These are phyloP conservation scores for Molossus alvarezi DNA, from an alignment of 2,797 vertebrate species.

Conservation along the genomic window DNA sequence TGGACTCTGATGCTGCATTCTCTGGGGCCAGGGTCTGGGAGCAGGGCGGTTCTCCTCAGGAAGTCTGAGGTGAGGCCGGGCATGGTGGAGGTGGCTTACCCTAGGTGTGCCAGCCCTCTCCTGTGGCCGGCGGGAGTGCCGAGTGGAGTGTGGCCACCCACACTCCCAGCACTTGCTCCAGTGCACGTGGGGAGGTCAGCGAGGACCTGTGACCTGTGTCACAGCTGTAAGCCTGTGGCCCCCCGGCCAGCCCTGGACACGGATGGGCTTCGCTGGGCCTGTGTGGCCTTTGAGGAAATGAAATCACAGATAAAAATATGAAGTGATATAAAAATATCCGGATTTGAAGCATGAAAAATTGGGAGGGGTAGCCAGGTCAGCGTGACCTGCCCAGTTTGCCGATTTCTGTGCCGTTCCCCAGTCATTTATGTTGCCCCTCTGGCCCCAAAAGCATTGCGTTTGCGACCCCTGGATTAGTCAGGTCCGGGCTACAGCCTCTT, in stretches of 20 bases:
- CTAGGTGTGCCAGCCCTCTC: neutral
- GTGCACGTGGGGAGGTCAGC: neutral
- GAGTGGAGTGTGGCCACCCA: fast-evolving
- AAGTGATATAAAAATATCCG: neutral
- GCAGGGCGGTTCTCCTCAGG: neutral
- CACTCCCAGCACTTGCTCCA: neutral
- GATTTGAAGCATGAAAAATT: constrained; percentile 30
- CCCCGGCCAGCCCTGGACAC: neutral
- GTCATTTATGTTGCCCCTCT: neutral
- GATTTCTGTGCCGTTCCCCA: neutral
- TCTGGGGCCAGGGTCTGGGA: neutral
- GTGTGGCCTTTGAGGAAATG: neutral
- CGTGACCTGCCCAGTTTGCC: fast-evolving
- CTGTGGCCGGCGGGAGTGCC: neutral
- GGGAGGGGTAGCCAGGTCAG: neutral
- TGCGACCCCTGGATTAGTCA: neutral
- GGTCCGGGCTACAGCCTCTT: neutral
- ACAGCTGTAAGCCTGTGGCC: neutral
- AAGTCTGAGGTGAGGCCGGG: neutral
- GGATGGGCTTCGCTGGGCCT: neutral
- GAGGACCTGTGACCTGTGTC: fast-evolving
- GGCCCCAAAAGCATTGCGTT: neutral
- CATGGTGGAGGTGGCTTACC: neutral
- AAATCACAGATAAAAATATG: constrained; percentile 25
- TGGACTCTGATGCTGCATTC: neutral